Base-by-base conservation (phyloP, 1,140 invertebrate species). In the Drosophila simulans region DNA sequence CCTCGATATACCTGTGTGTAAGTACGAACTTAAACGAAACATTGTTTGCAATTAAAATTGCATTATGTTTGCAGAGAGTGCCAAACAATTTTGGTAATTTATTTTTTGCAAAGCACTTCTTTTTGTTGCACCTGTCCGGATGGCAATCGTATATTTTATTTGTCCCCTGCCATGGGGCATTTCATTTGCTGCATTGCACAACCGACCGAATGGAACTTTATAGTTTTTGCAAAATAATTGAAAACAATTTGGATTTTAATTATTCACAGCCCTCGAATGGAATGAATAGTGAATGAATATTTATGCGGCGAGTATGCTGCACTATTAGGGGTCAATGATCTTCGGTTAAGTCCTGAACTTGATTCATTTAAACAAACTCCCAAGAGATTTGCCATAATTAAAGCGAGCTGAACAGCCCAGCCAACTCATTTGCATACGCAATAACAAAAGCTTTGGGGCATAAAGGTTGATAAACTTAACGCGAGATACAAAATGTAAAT, bases 31-130 rank as follows among this genome's bases (percentile, higher is more conserved):
- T 60, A 62, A 54, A 20, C 62, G 22, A 15, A 43, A 63, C 37
- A 59, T 71, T 52, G 53, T 77, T 68, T 55, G 60, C 80, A 77
- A 83, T 88, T 88, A 88, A 83, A 89, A 83, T 70, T 89, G 83
- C 79, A 86, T 82, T 78, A 65, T 80, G 60, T 48, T 15, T 48
- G 43, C 48, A 13, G n/a, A 37, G 20, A 13, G 31, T 7, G 11
- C 42, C 22, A 54, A 62, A 51, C 55, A 15, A 58, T 72, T 68
- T 66, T 58, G 76, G 4, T 20, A 40, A 42, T 74, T 74, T 64
- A 65, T 48, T 64, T 45, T 74, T 22, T 27, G 48, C n/a, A 3
- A 27, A 48, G 4, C 15, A 39, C 17, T 39, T 56, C 58, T 68
- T 42, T 62, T 66, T 53, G 57, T 63, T 69, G 62, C 60, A 75